Percentiles rank a stretch among this genome's conserved stretches.
Evolutionary conservation across 2,888 invertebrate genomes (phyloP).

Genomic region (Acronicta leporina): DNA sequence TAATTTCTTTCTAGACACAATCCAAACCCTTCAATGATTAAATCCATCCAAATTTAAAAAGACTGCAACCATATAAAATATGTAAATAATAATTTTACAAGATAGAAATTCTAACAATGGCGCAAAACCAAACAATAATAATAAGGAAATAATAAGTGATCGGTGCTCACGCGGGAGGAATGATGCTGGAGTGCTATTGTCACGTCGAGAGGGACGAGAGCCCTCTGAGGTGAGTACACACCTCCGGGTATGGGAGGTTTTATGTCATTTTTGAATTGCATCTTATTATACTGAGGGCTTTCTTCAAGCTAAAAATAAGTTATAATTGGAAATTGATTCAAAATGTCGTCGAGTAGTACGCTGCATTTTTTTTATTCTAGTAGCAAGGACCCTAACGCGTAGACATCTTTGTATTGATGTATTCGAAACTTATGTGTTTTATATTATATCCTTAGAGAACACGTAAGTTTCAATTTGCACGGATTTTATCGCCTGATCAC

Average conservation of each 20-base stretch:
- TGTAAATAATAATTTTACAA: constrained; percentile 16
- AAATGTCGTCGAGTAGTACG: too few relatives aligned
- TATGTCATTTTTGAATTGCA: constrained; percentile 47
- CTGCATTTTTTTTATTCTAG: too few relatives aligned
- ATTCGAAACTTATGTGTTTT: too few relatives aligned
- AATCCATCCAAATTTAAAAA: constrained; percentile 10
- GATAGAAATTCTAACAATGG: constrained; percentile 60
- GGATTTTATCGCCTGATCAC: not conserved
- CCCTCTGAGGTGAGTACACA: constrained; percentile 64
- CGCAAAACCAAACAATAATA: constrained; percentile 38
- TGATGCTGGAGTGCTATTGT: constrained; percentile 68
- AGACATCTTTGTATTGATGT: too few relatives aligned
- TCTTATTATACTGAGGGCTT: constrained; percentile 40
- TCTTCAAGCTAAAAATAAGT: not conserved
- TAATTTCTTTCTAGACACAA: too few relatives aligned
- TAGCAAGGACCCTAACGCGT: too few relatives aligned
- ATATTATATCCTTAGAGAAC: too few relatives aligned
- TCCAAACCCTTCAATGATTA: not conserved
- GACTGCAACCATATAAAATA: not conserved
- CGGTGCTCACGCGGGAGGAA: constrained; percentile 68
- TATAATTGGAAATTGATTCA: not conserved
- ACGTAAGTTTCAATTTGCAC: too few relatives aligned
- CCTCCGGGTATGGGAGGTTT: constrained; percentile 62
- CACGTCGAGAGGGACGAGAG: constrained; percentile 65
- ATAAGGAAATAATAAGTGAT: constrained; percentile 76